Base-by-base conservation (phyloP, 2,888 invertebrate species). In the Eupithecia inturbata region DNA sequence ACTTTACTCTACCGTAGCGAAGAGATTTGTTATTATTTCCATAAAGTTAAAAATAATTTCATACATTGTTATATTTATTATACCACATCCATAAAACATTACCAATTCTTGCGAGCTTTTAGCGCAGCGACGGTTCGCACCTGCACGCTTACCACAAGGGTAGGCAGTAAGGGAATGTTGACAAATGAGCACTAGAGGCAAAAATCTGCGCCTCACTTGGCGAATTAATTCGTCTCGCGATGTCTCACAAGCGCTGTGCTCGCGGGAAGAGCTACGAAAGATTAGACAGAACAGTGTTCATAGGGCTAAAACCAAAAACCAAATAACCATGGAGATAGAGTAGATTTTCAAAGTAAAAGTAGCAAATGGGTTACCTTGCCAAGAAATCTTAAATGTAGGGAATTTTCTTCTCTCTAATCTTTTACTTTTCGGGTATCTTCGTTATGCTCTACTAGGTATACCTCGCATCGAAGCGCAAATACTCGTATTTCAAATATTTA, bases 201-300 rank as follows among this genome's bases (percentile, higher is more conserved):
- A 92, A 93, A 93, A 93, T 91, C 92, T 85, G 83, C 83, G 85
- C 87, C 82, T 88, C 88, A 88, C 87, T 82, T 88, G 88, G 89
- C 89, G 90, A 92, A 94, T 94, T 94, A 94, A 94, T 94, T 93
- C 92, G 91, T 93, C 91, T 91, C 91, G 87, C 88, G 92, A 87
- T 91, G 92, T 93, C 94, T 92, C 90, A 88, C 73, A 83, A 88
- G 88, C 88, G 88, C 90, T 92, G 90, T 86, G 84, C 84, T 82
- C 69, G 71, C 75, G 71, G 77, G 76, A 75, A 78, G 85, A 77
- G 72, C 9, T 72, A 68, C 5, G 57, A 82, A 84, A 62, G 26
- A 62, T 10, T 76, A 87, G 86, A 87, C 68, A 69, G 53, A 57
- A n/a, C 2, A 39, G 33, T 57, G 22, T 22, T 49, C 49, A 6